Base-by-base conservation (phyloP, 2,888 invertebrate genomes). In the Nipponacmea schrenckii region DNA sequence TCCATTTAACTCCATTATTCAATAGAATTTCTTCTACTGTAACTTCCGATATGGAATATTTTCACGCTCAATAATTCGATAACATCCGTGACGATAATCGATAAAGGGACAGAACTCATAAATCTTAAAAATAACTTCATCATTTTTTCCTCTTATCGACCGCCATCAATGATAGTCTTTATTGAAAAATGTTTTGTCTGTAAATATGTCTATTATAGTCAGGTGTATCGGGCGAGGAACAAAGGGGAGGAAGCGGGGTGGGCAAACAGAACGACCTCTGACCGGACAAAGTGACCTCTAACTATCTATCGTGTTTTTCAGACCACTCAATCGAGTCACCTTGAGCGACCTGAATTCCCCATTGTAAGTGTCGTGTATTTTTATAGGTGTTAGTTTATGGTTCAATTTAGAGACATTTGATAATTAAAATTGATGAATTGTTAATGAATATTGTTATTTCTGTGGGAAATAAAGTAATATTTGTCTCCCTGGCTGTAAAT, bases 201-300 rank as follows among this genome's bases (percentile, higher is more conserved):
- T 17, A 56, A 56, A 56, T 56, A 56, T 56, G 24, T 15, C 56
- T 56, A 39, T 56, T 56, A 24, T 56, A 12, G 56, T 56, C 20
- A 56, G 24, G 20, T 56, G 56, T 24, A 56, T 56, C 20, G 56
- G 56, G 56, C 8, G 7, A 20, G n/a, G 56, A 20, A 56, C 56
- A 56, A 56, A 24, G 56, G 56, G 56, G 56, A 56, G 56, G 56
- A 56, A 56, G 24, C 24, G 56, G 24, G 56, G 56, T 24, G 56
- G 56, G 20, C 56, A 24, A 56, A 56, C 12, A 12, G 24, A 24
- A 14, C 56, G 56, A 56, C 56, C 56, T 24, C 20, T 56, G 20
- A 24, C 24, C 56, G 56, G 56, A 20, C 56, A 56, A 20, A 20
- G 56, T 56, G 56, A 56, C 56, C 56, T 56, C 56, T 56, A 4